phyloP scores from a whole-genome alignment of 1,140 invertebrate genomes.

The Panagrolaimus sp. region DNA sequence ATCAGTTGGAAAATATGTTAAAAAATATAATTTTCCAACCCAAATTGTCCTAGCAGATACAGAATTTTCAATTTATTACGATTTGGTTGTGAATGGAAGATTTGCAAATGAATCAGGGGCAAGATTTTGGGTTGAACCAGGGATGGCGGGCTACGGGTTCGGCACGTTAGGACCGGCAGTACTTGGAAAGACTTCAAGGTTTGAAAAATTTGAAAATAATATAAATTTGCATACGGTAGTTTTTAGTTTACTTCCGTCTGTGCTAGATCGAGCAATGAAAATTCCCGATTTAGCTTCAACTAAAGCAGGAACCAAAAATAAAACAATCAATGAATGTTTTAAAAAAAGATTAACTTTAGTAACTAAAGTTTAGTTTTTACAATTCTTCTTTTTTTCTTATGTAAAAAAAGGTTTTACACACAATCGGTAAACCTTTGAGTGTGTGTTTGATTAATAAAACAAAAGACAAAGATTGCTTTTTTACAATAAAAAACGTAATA shows the following conservation, averaged over 20 bases:
- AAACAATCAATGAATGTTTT: too few species aligned
- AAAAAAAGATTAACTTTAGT: too few species aligned
- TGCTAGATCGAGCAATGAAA: slow-evolving; percentile 26
- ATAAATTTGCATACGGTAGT: background rate
- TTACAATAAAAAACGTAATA: too few species aligned
- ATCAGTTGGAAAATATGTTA: slow-evolving; percentile 28
- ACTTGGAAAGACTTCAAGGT: slow-evolving; percentile 18
- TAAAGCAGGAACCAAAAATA: too few species aligned
- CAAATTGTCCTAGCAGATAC: slow-evolving; percentile 30
- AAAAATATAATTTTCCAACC: slow-evolving; percentile 25
- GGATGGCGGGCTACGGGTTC: slow-evolving; percentile 5
- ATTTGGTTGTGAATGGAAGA: slow-evolving; percentile 19
- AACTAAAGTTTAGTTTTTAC: too few species aligned
- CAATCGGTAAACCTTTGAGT: too few species aligned
- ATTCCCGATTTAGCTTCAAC: slow-evolving; percentile 24
- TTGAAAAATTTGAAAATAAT: background rate
- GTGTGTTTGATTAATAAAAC: too few species aligned
- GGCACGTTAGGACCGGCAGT: background rate
- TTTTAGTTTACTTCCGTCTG: slow-evolving; percentile 24
- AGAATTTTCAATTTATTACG: slow-evolving; percentile 27
- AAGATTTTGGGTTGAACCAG: slow-evolving; percentile 23
- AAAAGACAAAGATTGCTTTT: too few species aligned
- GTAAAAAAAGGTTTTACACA: too few species aligned
- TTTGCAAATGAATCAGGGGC: slow-evolving; percentile 18
- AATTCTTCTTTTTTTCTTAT: too few species aligned